phyloP scores from a whole-genome alignment of 2,113 vertebrate species.

The Cygnus buccinator region DNA sequence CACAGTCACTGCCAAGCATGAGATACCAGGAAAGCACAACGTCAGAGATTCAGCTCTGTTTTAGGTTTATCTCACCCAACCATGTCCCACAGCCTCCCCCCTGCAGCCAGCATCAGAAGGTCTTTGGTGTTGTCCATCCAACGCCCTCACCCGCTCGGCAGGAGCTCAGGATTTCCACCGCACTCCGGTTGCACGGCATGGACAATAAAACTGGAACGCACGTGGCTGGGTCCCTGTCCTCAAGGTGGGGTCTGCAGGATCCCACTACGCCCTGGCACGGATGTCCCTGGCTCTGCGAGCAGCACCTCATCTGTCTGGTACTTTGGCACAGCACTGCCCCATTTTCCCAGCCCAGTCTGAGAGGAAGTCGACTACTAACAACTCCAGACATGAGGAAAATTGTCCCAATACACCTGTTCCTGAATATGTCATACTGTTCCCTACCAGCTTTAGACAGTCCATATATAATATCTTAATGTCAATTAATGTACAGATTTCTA shows the following conservation, averaged over 20 bases:
- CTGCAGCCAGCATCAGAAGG: neutral
- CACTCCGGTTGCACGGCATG: neutral
- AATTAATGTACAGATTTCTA: neutral
- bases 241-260: neutral
- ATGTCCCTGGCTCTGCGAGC: too few species aligned
- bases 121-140: neutral
- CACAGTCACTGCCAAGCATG: neutral
- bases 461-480: neutral
- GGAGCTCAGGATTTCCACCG: neutral
- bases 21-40: neutral
- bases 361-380: accelerated
- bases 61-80: neutral
- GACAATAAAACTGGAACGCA: neutral
- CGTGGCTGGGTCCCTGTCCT: too few species aligned
- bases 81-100: neutral
- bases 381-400: neutral
- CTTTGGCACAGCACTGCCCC: neutral
- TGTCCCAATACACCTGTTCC: neutral
- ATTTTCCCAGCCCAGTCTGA: accelerated
- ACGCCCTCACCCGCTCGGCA: neutral
- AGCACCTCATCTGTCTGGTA: neutral
- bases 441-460: neutral
- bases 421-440: accelerated
- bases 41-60: neutral
- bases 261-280: accelerated